Evolutionary conservation across 1,140 invertebrate genomes (phyloP).

Genomic region (Myzus persicae): DNA sequence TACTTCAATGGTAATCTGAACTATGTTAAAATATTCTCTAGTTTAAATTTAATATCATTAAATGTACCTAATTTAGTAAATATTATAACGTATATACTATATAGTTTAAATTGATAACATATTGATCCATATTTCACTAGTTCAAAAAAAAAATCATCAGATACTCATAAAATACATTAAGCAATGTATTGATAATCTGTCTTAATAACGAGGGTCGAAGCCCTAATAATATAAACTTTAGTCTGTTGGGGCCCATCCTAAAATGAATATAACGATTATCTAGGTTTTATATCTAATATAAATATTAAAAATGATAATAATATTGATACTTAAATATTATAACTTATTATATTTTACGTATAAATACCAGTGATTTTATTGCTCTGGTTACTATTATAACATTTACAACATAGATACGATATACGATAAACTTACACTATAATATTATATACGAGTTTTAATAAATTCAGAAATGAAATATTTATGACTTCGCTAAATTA

Average conservation of each 20-base stretch:
- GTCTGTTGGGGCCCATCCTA: background rate
- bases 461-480: constrained; percentile 6
- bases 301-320: background rate
- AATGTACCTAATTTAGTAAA: too few species aligned
- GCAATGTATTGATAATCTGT: background rate
- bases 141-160: background rate
- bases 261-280: background rate
- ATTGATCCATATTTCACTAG: too few species aligned
- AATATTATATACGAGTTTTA: background rate
- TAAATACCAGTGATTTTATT: constrained; percentile 19
- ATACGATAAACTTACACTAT: background rate
- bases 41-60: background rate
- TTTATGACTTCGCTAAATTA: background rate
- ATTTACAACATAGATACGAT: background rate
- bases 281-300: background rate
- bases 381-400: background rate
- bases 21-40: background rate
- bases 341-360: constrained; percentile 1
- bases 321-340: background rate
- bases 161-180: background rate
- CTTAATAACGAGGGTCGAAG: background rate
- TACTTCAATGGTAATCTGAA: too few species aligned
- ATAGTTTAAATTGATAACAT: too few species aligned
- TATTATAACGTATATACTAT: too few species aligned
- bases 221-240: too few species aligned